Evolutionary conservation across 2,113 vertebrate species (phyloP).

Genomic region (Elephantulus edwardii): DNA sequence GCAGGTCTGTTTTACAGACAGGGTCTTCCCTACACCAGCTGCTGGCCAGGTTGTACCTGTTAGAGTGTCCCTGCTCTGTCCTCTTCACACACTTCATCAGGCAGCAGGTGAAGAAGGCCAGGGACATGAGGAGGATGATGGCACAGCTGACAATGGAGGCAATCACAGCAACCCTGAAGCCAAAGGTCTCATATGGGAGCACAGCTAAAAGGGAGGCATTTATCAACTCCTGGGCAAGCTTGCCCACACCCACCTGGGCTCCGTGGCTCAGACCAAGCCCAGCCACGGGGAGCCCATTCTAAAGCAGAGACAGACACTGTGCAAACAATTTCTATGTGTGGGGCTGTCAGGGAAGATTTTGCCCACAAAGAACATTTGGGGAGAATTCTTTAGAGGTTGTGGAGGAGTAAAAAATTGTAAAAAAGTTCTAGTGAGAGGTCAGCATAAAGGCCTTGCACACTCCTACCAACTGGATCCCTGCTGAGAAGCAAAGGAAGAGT

Average conservation of each 20-base stretch:
- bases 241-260: not conserved
- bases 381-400: not conserved
- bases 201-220: conserved; percentile 84
- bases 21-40: not conserved
- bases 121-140: conserved; percentile 92
- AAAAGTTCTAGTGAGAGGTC: not conserved
- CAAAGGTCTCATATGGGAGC: conserved; percentile 85
- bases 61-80: conserved; percentile 81
- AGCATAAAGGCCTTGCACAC: not conserved
- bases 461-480: not conserved
- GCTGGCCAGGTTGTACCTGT: conserved; percentile 82
- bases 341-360: not conserved
- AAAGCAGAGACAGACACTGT: not conserved
- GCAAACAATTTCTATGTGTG: not conserved
- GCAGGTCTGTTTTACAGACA: not conserved
- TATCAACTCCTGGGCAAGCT: conserved; percentile 13
- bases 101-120: conserved; percentile 95
- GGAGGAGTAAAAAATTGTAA: not conserved
- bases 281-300: not conserved
- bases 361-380: no score
- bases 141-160: conserved; percentile 91
- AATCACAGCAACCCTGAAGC: conserved; percentile 92
- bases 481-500: not conserved
- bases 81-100: conserved; percentile 89
- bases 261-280: no score